Evolutionary conservation across 2,113 vertebrate genomes (phyloP), one percentile per base, ranked within the genome.

Genomic region (Lonchura striata): DNA sequence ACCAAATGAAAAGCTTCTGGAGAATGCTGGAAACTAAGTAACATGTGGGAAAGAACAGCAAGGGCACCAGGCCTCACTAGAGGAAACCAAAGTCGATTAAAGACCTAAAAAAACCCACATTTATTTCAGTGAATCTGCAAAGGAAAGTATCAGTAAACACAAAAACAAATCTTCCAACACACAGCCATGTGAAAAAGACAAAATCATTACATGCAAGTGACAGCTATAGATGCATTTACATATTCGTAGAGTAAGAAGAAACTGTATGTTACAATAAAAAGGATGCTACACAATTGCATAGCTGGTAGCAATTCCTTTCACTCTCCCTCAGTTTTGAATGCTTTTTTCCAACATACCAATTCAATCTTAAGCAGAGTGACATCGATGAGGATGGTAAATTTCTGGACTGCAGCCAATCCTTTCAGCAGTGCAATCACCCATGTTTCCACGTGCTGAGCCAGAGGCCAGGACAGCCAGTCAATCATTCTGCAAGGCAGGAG

Each of bases 21-120:
- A 97, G 99, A 99, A 97, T 99, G 99, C 97, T 99, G 99, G 98
- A 99, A 99, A 96, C 99, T 99, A 81, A 99, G 98, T 94, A 99
- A 98, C 99, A 99, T 99, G 89, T 99, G 99, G 81, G 99, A 99
- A 86, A 99, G 99, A 63, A 99, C 99, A 49, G 98, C 97, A 77
- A 99, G 97, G 63, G 99, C 99, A 96, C 99, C 99, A 96, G 99
- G 99, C 80, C 99, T 98, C 96, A 99, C 99, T 46, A 99, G 98
- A 71, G 99, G 99, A 98, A 99, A 99, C 99, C 99, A 99, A 90
- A 99, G 98, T 83, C 99, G 99, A 97, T 98, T 99, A 96, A 99
- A 99, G 41, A 99, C 99, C 96, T 96, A 72, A 85, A 90, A 95
- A 91, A 85, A 39, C 4, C 54, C 37, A 57, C 15, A 89, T 59